phyloP scores from a whole-genome alignment of 2,888 invertebrate species.

The Polymixis lichenea region DNA sequence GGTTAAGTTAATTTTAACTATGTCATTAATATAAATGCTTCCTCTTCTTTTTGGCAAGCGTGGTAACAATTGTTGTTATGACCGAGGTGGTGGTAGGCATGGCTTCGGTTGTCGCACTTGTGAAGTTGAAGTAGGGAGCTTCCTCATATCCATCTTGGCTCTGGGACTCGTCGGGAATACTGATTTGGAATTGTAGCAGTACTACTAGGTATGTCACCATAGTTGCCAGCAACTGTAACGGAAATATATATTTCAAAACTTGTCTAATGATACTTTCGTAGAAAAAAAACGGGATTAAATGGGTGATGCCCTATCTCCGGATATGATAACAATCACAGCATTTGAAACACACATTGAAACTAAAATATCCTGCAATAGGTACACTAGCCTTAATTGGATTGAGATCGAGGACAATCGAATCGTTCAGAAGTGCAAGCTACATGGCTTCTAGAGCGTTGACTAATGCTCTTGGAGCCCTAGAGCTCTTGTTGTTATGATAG shows the following conservation, averaged over 20 bases:
- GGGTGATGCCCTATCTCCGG: no score
- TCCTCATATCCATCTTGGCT: conserved; percentile 61
- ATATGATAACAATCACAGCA: no score
- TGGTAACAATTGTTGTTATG: conserved; percentile 81
- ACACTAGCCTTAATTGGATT: background rate
- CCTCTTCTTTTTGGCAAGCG: conserved; percentile 82
- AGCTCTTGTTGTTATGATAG: background rate
- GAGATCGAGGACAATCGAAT: background rate
- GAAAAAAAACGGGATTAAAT: background rate
- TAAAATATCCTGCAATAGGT: background rate
- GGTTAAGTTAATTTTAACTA: background rate
- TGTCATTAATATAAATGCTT: conserved; percentile 70
- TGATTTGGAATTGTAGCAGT: conserved; percentile 94
- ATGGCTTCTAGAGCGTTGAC: conserved; percentile 5
- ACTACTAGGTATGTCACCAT: conserved; percentile 95
- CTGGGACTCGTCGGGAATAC: conserved; percentile 91
- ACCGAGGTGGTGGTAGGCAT: conserved; percentile 76
- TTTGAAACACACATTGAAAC: no score
- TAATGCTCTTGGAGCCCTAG: background rate
- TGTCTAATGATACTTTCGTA: background rate
- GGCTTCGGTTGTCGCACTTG: conserved; percentile 70
- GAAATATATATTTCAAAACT: conserved; percentile 14
- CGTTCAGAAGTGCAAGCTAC: conserved; percentile 12
- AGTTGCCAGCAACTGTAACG: conserved; percentile 92
- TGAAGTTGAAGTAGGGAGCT: conserved; percentile 57